These are phyloP conservation scores for Cephalopterus ornatus DNA, from an alignment of 2,113 vertebrate species.

Conservation along the genomic window DNA sequence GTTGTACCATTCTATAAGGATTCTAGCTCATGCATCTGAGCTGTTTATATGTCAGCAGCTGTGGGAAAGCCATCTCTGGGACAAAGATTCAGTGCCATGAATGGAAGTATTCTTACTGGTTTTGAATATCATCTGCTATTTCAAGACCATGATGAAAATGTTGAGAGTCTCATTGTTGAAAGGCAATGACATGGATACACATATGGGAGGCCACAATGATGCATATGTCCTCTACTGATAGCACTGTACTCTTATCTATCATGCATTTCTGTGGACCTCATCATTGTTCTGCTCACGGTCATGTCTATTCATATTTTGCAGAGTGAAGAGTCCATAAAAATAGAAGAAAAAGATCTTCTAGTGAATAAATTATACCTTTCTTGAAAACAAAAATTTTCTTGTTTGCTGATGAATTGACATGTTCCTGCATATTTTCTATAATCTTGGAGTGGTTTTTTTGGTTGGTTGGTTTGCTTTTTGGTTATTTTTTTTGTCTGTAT, in stretches of 20 bases:
- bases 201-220: background rate
- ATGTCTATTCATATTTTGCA: background rate
- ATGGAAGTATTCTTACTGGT: background rate
- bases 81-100: background rate
- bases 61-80: background rate
- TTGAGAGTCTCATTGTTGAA: background rate
- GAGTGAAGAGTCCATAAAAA: background rate
- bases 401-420: background rate
- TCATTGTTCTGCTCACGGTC: background rate
- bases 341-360: background rate
- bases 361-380: background rate
- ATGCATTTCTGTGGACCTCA: background rate
- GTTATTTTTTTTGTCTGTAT: background rate
- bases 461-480: background rate
- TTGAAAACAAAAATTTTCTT: background rate
- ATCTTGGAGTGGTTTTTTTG: background rate
- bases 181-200: background rate
- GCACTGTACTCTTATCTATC: background rate
- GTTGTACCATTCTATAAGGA: background rate
- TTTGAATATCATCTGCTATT: background rate
- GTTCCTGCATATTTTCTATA: background rate
- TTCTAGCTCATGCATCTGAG: background rate
- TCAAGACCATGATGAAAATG: background rate
- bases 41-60: background rate
- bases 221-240: background rate